These are phyloP conservation scores for Euura lappo DNA, from an alignment of 1,140 invertebrate genomes.

Conservation along the genomic window DNA sequence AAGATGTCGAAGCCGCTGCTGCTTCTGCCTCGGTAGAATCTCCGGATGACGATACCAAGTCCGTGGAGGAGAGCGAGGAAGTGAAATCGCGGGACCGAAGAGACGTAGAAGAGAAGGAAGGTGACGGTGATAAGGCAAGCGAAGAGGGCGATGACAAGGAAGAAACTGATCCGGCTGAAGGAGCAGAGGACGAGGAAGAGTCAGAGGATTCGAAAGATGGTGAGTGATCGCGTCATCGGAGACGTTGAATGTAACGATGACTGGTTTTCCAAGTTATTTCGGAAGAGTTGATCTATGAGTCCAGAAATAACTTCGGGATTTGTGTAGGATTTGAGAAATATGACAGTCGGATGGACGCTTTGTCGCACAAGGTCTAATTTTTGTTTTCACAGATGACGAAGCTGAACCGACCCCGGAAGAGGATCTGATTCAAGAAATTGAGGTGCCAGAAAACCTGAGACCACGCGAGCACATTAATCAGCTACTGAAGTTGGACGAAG, in stretches of 20 bases:
- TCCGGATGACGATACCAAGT: background rate
- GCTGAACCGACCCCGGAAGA: slow-evolving; percentile 56
- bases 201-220: slow-evolving; percentile 56
- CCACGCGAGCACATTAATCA: slow-evolving; percentile 81
- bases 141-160: slow-evolving; percentile 26
- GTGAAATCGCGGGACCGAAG: slow-evolving; percentile 22
- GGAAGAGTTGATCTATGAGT: background rate
- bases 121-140: slow-evolving; percentile 1
- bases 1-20: slow-evolving; percentile 17
- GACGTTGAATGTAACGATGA: background rate
- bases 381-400: slow-evolving; percentile 25
- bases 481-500: slow-evolving; percentile 79
- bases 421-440: slow-evolving; percentile 69
- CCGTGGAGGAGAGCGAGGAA: slow-evolving; percentile 14
- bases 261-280: background rate
- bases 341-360: no score
- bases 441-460: slow-evolving; percentile 78
- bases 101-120: slow-evolving; percentile 31
- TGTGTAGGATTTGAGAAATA: no score
- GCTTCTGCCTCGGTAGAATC: slow-evolving; percentile 15
- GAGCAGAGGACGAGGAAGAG: slow-evolving; percentile 54
- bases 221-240: background rate
- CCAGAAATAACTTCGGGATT: no score
- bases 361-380: no score
- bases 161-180: slow-evolving; percentile 40